A percentile compares a stretch with the other conserved stretches of the same genome.
These are phyloP conservation scores for Zapornia atra DNA, from an alignment of 2,113 vertebrate species.

Conservation along the genomic window DNA sequence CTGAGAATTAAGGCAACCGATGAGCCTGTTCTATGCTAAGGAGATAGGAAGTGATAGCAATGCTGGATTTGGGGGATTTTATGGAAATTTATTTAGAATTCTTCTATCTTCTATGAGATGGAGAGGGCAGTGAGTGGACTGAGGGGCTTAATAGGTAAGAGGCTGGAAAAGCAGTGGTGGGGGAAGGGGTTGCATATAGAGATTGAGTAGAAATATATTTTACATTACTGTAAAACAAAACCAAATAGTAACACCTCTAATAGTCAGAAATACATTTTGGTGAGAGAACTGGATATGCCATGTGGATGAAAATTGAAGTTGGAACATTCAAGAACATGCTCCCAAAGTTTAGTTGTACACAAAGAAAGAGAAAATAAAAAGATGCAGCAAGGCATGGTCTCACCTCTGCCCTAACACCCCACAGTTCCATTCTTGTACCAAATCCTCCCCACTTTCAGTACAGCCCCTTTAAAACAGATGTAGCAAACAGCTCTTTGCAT, in stretches of 20 bases:
- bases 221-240: not conserved
- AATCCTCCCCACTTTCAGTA: not conserved
- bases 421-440: not conserved
- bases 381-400: not conserved
- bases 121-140: not conserved
- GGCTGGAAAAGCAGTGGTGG: not conserved
- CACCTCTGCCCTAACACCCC: not conserved
- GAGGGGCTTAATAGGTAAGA: not conserved
- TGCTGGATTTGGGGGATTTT: not conserved
- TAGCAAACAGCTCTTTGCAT: not conserved
- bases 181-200: not conserved
- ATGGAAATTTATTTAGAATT: not conserved
- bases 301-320: not conserved
- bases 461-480: not conserved
- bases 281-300: not conserved
- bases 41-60: not conserved
- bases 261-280: not conserved
- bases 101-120: not conserved
- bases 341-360: not conserved
- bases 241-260: not conserved
- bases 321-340: not conserved
- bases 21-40: not conserved
- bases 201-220: not conserved
- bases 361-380: not conserved
- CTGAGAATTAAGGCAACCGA: not conserved